Evolutionary conservation across 2,113 vertebrate genomes (phyloP), one percentile per base, ranked within the genome.

Genomic region (Apistogramma diplotaenia): DNA sequence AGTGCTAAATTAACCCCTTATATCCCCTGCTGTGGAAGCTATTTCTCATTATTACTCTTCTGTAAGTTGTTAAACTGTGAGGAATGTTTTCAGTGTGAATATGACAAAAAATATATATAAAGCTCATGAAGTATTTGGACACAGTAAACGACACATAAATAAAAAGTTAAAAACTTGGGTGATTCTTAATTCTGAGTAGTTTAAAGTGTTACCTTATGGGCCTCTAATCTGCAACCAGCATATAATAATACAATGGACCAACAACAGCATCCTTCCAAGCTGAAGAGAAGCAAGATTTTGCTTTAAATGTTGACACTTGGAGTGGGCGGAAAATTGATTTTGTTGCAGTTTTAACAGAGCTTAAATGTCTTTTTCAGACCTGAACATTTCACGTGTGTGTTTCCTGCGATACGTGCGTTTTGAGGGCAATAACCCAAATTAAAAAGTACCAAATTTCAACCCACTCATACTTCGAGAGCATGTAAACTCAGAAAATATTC

Each of bases 261-360:
- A 27, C 8, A 31, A 62, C 8, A 25, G 23, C 3, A 40, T 67
- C 62, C 62, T 67, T 49, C 23, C 62, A 49, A 70, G 40, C 62
- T 23, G 27, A 70, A 49, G 1, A 29, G 27, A 70, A 4, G 40
- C 1, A 67, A 0, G 0, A 7, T 67, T 67, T 67, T 11, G 40
- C 46, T 43, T 67, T 67, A 67, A 40, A 67, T 67, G 0, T 2
- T 46, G 40, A 70, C 23, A 49, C 62, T 27, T 46, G 23, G 40
- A 0, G 0, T 49, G 23, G 62, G 5, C 19, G 40, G 3, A 29
- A 49, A 70, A 70, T 25, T 8, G 43, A 70, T 70, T 13, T 49
- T 0, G 19, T 29, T 0, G 43, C 65, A 0, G 40, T 29, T n/a
- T 51, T 49, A 70, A 49, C 40, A 49, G 62, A 10, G 25, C 43